Evolutionary conservation across 2,888 invertebrate species (phyloP).

Genomic region (Subacronicta megacephala): DNA sequence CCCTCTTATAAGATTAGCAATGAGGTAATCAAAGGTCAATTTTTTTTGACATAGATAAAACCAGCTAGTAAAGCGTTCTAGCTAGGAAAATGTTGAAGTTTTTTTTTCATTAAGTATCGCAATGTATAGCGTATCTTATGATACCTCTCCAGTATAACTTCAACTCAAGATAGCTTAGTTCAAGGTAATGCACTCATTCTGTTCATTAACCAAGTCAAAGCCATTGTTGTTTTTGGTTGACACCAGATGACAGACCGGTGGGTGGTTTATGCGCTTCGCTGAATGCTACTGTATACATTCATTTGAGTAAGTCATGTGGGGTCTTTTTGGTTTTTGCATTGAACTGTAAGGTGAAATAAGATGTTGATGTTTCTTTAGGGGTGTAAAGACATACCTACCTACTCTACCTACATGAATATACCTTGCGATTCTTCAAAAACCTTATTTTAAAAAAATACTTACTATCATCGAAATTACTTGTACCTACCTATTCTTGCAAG

Average conservation of each 20-base stretch:
- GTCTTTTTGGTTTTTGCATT: constrained; percentile 24
- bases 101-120: too few species aligned
- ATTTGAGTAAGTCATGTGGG: constrained; percentile 33
- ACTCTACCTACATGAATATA: too few species aligned
- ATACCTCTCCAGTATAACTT: constrained; percentile 16
- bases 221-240: constrained; percentile 69
- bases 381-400: too few species aligned
- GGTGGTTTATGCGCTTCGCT: constrained; percentile 37
- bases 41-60: too few species aligned
- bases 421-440: too few species aligned
- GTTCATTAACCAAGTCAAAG: constrained; percentile 69
- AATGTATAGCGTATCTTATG: constrained; percentile 15
- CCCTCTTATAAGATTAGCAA: too few species aligned
- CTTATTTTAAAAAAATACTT: too few species aligned
- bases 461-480: too few species aligned
- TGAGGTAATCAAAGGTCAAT: too few species aligned
- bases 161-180: constrained; percentile 72
- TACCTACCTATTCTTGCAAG: too few species aligned
- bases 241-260: constrained; percentile 57
- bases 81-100: too few species aligned
- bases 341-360: constrained; percentile 2
- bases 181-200: constrained; percentile 73
- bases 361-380: constrained; percentile 1
- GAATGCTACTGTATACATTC: constrained; percentile 43
- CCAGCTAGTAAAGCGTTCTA: too few species aligned